Evolutionary conservation across 92 coral and sea anemone genomes (phyloP), one percentile per base, ranked within the genome.

Genomic region (Zoanthus sansibaricus): DNA sequence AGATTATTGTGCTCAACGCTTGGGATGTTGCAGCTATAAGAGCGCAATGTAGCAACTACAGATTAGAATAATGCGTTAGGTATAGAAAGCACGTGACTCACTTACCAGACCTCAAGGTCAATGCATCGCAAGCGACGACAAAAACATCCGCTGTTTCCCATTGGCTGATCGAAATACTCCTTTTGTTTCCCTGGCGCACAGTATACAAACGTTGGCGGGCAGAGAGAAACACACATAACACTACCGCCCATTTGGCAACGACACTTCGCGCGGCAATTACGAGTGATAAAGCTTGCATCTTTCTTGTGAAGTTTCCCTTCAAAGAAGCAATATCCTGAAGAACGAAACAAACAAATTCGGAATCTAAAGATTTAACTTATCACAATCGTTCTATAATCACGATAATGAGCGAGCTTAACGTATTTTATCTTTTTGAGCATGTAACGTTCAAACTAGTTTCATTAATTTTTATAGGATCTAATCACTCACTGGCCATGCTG

Each of bases 131-230:
- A 58, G 21, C 83, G 78, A 4, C 69, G 75, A 37, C 93, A 90
- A 37, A 74, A 82, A 52, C 93, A 90, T 73, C 61, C 49, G 62
- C 93, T 87, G 16, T 82, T 70, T 79, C 87, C 92, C 4, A 86
- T 68, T 4, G 87, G 90, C 9, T 45, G 21, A 33, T 82, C 71
- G 37, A 59, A 75, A 0, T 73, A 75, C 16, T 68, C 56, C 32
- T 75, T 71, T 9, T 51, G 48, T 68, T 90, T 83, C 70, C 83
- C 80, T 31, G 79, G 74, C 3, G 78, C 79, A 45, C 93, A 90
- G 7, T 8, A 32, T 16, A 84, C 90, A 69, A 58, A 86, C 16
- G 46, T 13, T 17, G 93, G 93, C 9, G 93, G 93, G 48, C 93
- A 90, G 33, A 90, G 67, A 13, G 90, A 82, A 1, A 86, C 85